These are phyloP conservation scores for Unio pictorum DNA, from an alignment of 2,888 invertebrate species.

Conservation along the genomic window DNA sequence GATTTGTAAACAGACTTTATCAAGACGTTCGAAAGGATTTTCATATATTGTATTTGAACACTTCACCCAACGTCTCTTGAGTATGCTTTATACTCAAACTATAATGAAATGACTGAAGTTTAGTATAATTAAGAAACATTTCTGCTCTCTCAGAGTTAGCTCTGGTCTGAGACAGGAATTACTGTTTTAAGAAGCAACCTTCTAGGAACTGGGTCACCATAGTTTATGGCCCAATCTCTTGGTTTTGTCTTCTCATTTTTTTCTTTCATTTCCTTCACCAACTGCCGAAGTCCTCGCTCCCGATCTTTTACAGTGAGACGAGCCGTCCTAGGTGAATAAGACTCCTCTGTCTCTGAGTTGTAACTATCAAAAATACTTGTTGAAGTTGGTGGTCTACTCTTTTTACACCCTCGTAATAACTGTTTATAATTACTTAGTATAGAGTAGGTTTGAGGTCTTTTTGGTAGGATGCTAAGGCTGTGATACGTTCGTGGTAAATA, in stretches of 20 bases:
- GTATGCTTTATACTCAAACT: no score
- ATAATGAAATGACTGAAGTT: no score
- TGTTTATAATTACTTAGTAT: conserved; percentile 39
- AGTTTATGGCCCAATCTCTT: conserved; percentile 54
- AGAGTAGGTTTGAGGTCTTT: conserved; percentile 34
- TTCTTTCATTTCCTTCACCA: conserved; percentile 50
- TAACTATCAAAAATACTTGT: conserved; percentile 3
- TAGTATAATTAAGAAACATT: no score
- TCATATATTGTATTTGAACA: no score
- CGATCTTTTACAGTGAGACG: conserved; percentile 43
- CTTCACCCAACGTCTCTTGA: no score
- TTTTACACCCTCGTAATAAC: conserved; percentile 29
- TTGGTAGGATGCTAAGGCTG: conserved; percentile 32
- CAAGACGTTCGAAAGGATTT: no score
- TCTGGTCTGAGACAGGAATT: conserved; percentile 20
- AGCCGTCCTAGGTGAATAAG: conserved; percentile 19
- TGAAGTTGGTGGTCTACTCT: conserved; percentile 30
- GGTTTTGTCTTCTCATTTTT: conserved; percentile 51
- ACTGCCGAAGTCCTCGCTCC: conserved; percentile 45
- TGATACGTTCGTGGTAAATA: conserved; percentile 49
- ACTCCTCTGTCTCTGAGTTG: conserved; percentile 3
- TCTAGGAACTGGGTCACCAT: conserved; percentile 48
- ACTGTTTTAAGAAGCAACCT: conserved; percentile 51
- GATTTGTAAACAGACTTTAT: no score
- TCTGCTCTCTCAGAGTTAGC: no score